These are phyloP conservation scores for Oscheius sp. DNA, from an alignment of 2,888 invertebrate genomes.

Conservation along the genomic window DNA sequence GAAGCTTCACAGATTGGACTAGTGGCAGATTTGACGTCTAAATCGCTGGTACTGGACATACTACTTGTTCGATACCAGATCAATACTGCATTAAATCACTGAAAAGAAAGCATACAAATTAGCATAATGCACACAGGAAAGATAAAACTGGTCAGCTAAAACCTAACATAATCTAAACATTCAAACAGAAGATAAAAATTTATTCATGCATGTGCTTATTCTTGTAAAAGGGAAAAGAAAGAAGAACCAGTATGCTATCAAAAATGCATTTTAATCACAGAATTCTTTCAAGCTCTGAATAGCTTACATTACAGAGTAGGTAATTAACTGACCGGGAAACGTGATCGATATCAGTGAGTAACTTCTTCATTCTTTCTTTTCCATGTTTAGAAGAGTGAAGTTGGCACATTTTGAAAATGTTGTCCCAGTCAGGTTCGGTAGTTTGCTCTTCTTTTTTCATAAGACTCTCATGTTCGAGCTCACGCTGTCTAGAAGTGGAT, in stretches of 20 bases:
- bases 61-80: too few species aligned
- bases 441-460: not conserved
- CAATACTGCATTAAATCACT: too few species aligned
- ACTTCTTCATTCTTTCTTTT: not conserved
- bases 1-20: too few species aligned
- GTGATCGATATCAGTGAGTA: not conserved
- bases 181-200: too few species aligned
- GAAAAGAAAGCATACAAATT: too few species aligned
- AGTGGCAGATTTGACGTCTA: too few species aligned
- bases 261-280: not conserved
- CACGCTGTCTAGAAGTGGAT: not conserved
- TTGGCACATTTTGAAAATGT: not conserved
- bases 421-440: slow-evolving; percentile 2
- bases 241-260: not conserved
- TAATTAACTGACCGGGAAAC: not conserved
- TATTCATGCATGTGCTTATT: too few species aligned
- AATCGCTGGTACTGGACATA: too few species aligned
- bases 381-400: not conserved
- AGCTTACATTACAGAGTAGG: not conserved
- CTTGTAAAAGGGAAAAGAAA: not conserved
- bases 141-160: too few species aligned
- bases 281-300: not conserved
- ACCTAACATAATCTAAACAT: too few species aligned
- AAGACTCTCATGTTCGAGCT: not conserved
- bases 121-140: too few species aligned